Evolutionary conservation across 2,113 vertebrate species (phyloP).

Genomic region (Geococcyx californianus): DNA sequence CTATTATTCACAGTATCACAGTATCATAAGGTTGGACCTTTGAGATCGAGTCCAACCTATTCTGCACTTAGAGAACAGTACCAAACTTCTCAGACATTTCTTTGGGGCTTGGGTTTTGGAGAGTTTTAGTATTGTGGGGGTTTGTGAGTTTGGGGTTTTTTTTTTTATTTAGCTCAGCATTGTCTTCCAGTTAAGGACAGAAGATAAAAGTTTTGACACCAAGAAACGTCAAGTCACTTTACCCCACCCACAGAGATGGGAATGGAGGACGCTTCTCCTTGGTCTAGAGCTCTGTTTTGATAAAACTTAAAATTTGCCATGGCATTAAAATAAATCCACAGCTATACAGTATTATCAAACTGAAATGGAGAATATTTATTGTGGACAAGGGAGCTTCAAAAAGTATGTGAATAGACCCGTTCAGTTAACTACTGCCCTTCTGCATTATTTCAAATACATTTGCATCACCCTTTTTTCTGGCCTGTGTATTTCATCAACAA

Average conservation of each 20-base stretch:
- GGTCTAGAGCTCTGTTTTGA: background rate
- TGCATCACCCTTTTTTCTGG: background rate
- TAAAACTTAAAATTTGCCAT: background rate
- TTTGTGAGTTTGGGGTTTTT: background rate
- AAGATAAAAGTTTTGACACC: background rate
- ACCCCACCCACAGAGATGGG: background rate
- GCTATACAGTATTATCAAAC: fast-evolving
- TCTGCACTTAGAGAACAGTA: too few relatives aligned
- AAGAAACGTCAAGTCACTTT: background rate
- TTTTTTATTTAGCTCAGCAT: background rate
- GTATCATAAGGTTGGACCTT: too few relatives aligned
- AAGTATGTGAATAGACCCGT: background rate
- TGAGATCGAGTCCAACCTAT: too few relatives aligned
- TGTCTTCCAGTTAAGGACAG: background rate
- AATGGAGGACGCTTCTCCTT: background rate
- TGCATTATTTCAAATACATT: background rate
- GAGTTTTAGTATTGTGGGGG: too few relatives aligned
- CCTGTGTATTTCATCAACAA: background rate
- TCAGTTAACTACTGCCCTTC: background rate
- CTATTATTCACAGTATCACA: too few relatives aligned
- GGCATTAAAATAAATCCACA: background rate
- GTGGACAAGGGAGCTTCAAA: background rate
- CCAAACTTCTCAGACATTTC: background rate
- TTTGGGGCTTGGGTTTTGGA: fast-evolving
- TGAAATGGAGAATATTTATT: background rate